Evolutionary conservation across 2,888 invertebrate species (phyloP), one percentile per base, ranked within the genome.

Genomic region (Metalampra italica): DNA sequence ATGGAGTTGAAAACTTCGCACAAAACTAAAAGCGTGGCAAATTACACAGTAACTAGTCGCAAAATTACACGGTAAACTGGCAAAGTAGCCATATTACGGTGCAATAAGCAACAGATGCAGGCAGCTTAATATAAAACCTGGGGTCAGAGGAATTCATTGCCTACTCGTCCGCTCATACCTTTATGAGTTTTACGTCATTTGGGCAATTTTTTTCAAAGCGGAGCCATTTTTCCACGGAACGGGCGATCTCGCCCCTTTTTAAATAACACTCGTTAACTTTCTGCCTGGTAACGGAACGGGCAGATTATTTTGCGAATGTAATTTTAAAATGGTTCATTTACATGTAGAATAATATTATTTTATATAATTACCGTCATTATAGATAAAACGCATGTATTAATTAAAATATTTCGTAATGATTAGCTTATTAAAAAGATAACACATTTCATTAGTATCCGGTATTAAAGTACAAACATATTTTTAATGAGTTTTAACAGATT

Each of bases 241-340:
- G 74, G 68, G 69, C 71, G 60, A 57, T 59, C 67, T 64, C 57
- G 54, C 53, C 36, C 62, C 60, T 68, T 68, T 68, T 79, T 82
- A 83, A 87, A 86, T 84, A 85, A 75, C 83, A 75, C 86, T 86
- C 86, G 84, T 87, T 87, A 84, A 85, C 85, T 82, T 84, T 71
- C 73, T 68, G 71, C 72, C 69, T 70, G 62, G 78, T 73, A 75
- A 77, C 76, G 74, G 73, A 22, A 66, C 63, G 61, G 59, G 64
- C 64, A 74, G 81, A 82, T 83, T 82, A 84, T 82, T 77, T 80
- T 75, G 67, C 71, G 78, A 78, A 80, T 75, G 74, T 75, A 71
- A 75, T 80, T 82, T 72, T 80, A 78, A 79, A 78, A 77, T 74
- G 75, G 73, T 74, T 77, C 22, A 22, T 22, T 80, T 74, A 82